Evolutionary conservation across 37 sponge, comb jelly and placozoan genomes (phyloP).

Genomic region (Diacarnus erythraeanus): DNA sequence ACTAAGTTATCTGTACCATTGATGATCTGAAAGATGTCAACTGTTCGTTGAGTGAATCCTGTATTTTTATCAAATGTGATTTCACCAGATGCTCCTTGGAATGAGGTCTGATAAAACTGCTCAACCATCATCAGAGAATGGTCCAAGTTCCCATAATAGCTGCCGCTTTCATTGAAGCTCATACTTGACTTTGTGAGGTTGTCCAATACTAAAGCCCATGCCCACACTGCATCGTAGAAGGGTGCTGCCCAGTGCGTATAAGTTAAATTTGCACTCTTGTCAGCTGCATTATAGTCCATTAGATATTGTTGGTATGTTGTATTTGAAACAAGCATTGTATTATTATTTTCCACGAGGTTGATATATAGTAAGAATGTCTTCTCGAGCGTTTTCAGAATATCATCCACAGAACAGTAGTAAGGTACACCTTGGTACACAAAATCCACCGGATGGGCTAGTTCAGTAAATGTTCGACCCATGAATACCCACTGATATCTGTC

Average conservation of each 20-base stretch:
- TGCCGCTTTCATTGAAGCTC: not conserved
- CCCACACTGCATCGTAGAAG: slow-evolving; percentile 26
- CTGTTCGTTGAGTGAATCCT: not conserved
- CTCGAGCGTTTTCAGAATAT: not conserved
- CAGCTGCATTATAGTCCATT: not conserved
- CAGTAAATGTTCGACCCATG: not conserved
- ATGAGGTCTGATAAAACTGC: not conserved
- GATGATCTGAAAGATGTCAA: not conserved
- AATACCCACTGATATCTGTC: slow-evolving; percentile 19
- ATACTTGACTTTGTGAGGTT: not conserved
- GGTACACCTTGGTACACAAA: not conserved
- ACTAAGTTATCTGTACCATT: not conserved
- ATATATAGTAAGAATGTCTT: not conserved
- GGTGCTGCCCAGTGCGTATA: not conserved
- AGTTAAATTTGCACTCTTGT: not conserved
- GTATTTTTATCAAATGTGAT: not conserved
- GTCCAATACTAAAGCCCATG: slow-evolving; percentile 22
- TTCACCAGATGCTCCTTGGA: slow-evolving; percentile 7
- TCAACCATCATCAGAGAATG: not conserved
- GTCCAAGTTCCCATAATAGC: not conserved
- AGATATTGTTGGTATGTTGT: not conserved
- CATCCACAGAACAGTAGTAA: not conserved
- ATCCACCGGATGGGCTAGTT: not conserved
- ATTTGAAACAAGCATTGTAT: not conserved
- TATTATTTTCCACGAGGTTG: not conserved